A percentile compares a stretch with the other conserved stretches of the same genome.
These are phyloP conservation scores for Camponotus vicinus DNA, from an alignment of 1,140 invertebrate species.

Conservation along the genomic window DNA sequence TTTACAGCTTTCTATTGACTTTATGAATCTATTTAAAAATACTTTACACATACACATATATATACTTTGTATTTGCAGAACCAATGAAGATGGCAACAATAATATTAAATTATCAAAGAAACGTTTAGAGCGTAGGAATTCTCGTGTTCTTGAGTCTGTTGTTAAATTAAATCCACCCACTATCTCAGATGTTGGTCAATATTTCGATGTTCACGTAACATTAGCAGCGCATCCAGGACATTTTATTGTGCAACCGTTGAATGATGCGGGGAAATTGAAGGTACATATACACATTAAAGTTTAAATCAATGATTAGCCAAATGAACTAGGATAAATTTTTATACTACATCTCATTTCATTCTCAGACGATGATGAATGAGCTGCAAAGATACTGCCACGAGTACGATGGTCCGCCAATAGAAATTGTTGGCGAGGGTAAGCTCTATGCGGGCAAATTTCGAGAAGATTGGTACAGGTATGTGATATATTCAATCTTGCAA, in stretches of 20 bases:
- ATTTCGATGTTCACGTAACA: constrained; percentile 87
- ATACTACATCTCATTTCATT: background rate
- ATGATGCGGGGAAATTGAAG: constrained; percentile 58
- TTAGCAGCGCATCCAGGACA: constrained; percentile 88
- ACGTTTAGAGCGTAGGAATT: constrained; percentile 70
- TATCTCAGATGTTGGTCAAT: constrained; percentile 82
- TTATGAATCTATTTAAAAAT: background rate
- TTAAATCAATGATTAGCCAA: too few relatives aligned
- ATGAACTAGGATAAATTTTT: background rate
- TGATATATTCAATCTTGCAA: background rate
- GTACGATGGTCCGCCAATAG: constrained; percentile 78
- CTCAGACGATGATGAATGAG: constrained; percentile 85
- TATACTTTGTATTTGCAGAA: constrained; percentile 48
- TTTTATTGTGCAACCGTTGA: constrained; percentile 85
- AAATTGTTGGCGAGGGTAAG: constrained; percentile 83
- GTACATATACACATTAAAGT: constrained; percentile 63
- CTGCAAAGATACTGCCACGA: constrained; percentile 85
- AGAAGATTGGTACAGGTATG: constrained; percentile 88
- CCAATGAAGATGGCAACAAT: constrained; percentile 75
- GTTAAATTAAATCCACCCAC: constrained; percentile 76
- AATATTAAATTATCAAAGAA: constrained; percentile 70
- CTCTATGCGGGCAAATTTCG: constrained; percentile 87
- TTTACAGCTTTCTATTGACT: background rate
- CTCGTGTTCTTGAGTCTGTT: constrained; percentile 36
- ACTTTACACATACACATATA: background rate